Percentiles rank a stretch among this genome's conserved stretches.
These are phyloP conservation scores for Watsonalla cultraria DNA, from an alignment of 2,888 invertebrate species.

Conservation along the genomic window DNA sequence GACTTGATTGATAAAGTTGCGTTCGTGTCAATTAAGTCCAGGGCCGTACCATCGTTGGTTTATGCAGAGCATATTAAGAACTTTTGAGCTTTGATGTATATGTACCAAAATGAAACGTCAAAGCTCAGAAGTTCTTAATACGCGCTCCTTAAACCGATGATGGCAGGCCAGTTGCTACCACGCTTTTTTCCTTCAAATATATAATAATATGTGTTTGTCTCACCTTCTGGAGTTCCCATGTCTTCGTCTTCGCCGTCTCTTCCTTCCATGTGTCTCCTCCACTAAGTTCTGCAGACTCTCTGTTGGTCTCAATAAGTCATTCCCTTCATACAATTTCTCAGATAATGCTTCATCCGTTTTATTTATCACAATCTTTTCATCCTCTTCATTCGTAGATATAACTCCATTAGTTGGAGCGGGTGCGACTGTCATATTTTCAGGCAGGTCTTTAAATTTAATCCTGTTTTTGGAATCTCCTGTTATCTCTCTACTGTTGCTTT, in stretches of 20 bases:
- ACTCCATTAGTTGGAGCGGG: conserved; percentile 72
- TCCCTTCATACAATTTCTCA: conserved; percentile 39
- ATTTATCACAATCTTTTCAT: conserved; percentile 44
- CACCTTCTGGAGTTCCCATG: conserved; percentile 70
- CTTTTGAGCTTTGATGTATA: too few species aligned
- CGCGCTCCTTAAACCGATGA: too few species aligned
- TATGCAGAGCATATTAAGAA: too few species aligned
- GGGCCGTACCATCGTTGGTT: too few species aligned
- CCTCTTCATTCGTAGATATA: conserved; percentile 57
- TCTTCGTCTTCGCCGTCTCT: conserved; percentile 52
- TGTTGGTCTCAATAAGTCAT: conserved; percentile 57
- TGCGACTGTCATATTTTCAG: conserved; percentile 66
- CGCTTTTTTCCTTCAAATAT: too few species aligned
- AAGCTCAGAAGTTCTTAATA: too few species aligned
- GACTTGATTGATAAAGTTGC: too few species aligned
- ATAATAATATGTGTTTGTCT: conserved; percentile 7
- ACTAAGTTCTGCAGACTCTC: conserved; percentile 62
- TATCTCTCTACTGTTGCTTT: conserved; percentile 76
- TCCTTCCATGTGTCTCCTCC: conserved; percentile 41
- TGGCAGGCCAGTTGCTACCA: too few species aligned
- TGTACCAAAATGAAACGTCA: too few species aligned
- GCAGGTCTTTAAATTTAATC: conserved; percentile 61
- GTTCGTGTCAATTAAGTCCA: too few species aligned
- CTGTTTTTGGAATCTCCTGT: conserved; percentile 71
- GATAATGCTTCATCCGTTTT: conserved; percentile 43